Evolutionary conservation across 2,888 invertebrate species (phyloP).

Genomic region (Chrysopilus asiliformis): DNA sequence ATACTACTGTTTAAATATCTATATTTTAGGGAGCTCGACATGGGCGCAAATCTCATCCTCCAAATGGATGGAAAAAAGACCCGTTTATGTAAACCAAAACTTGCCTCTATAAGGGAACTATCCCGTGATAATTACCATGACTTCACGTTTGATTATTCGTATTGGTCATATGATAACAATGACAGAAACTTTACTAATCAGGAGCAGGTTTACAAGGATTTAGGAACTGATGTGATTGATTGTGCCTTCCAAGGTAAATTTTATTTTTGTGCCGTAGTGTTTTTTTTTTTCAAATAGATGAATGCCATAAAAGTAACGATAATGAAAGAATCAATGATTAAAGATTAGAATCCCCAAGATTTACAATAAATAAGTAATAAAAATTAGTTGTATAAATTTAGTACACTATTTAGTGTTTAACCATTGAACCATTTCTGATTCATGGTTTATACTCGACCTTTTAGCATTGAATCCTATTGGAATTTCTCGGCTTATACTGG

Average conservation of each 20-base stretch:
- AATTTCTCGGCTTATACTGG: no score
- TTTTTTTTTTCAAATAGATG: no score
- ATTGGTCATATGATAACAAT: slow-evolving; percentile 64
- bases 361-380: no score
- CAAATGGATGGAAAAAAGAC: slow-evolving; percentile 79
- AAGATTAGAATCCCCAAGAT: no score
- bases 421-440: no score
- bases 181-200: slow-evolving; percentile 66
- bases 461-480: no score
- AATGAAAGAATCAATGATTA: no score
- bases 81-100: slow-evolving; percentile 56
- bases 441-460: no score
- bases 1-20: no score
- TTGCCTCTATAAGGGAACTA: slow-evolving; percentile 30
- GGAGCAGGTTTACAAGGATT: slow-evolving; percentile 61
- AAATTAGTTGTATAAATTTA: no score
- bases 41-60: slow-evolving; percentile 69
- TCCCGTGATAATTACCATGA: slow-evolving; percentile 57
- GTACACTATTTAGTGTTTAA: no score
- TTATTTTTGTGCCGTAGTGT: slow-evolving; percentile 1
- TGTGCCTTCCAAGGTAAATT: slow-evolving; percentile 57
- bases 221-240: slow-evolving; percentile 59
- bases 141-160: slow-evolving; percentile 81
- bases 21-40: slow-evolving; percentile 58
- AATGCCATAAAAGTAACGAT: no score